Conservation (phyloP, 1,140 invertebrate species). For the Drosophila pandora region DNA sequence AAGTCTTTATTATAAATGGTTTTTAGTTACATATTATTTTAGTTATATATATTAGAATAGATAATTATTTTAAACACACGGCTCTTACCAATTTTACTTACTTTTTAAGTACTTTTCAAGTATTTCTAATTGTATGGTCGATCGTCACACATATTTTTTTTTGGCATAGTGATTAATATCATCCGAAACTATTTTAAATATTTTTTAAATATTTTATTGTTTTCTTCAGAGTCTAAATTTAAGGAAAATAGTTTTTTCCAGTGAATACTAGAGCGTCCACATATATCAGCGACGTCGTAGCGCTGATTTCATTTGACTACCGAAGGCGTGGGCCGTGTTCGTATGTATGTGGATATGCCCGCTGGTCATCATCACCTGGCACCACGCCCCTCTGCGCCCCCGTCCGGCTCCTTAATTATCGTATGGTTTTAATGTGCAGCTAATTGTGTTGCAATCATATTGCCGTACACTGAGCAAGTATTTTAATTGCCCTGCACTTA, state of each 20-base stretch:
- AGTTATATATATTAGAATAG: too few relatives aligned
- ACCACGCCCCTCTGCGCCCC: constrained; percentile 7
- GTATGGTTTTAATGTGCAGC: constrained; percentile 83
- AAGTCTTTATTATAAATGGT: too few relatives aligned
- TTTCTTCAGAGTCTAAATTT: background rate
- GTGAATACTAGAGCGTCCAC: constrained; percentile 18
- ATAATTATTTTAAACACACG: too few relatives aligned
- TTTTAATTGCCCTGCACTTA: constrained; percentile 70
- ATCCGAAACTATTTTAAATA: too few relatives aligned
- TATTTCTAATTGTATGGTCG: too few relatives aligned
- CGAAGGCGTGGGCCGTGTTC: constrained; percentile 49
- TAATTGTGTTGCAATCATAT: constrained; percentile 82
- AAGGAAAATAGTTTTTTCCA: background rate
- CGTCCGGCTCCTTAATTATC: constrained; percentile 74
- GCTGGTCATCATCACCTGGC: constrained; percentile 67
- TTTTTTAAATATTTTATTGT: background rate
- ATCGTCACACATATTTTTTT: too few relatives aligned
- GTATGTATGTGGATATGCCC: constrained; percentile 56
- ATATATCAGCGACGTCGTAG: constrained; percentile 75
- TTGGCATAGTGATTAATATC: too few relatives aligned
- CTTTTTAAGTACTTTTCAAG: too few relatives aligned
- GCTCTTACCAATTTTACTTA: too few relatives aligned
- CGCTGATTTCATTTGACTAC: constrained; percentile 79
- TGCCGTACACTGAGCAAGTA: constrained; percentile 63
- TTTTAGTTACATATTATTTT: too few relatives aligned